Percentiles rank a stretch among this genome's conserved stretches.
Evolutionary conservation across 2,888 invertebrate genomes (phyloP).

Genomic region (Amaurobius ferox): DNA sequence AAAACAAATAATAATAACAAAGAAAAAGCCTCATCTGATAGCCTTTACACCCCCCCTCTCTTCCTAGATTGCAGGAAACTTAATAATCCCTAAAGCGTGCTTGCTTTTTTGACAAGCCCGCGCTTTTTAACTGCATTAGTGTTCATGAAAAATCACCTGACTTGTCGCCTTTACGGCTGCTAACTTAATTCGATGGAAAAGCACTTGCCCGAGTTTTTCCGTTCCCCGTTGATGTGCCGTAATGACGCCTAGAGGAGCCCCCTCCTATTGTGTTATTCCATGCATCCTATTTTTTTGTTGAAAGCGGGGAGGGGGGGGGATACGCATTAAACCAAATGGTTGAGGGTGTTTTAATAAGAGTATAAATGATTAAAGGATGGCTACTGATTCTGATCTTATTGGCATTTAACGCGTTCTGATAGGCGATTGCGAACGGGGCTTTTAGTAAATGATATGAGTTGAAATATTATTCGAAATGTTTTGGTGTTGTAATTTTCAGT

Average conservation of each 20-base stretch:
- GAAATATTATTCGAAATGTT: too few relatives aligned
- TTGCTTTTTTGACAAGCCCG: conserved; percentile 61
- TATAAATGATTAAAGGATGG: not conserved
- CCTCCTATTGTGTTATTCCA: not conserved
- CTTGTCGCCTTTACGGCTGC: conserved; percentile 55
- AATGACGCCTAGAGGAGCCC: too few relatives aligned
- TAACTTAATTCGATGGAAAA: conserved; percentile 71
- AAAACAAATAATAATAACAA: conserved; percentile 68
- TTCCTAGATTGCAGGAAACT: conserved; percentile 42
- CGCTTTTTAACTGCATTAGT: conserved; percentile 68
- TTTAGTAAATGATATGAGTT: too few relatives aligned
- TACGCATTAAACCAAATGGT: conserved; percentile 2
- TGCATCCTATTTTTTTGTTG: not conserved
- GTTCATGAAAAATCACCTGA: conserved; percentile 69
- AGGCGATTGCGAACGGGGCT: not conserved
- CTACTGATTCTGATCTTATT: not conserved
- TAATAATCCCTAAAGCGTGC: conserved; percentile 64
- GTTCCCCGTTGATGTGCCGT: conserved; percentile 22
- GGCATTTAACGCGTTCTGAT: not conserved
- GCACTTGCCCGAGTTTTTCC: conserved; percentile 35
- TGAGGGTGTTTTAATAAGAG: conserved; percentile 16
- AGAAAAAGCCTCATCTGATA: conserved; percentile 46
- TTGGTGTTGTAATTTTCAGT: too few relatives aligned
- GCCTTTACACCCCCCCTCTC: conserved; percentile 5
- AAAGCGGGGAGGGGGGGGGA: not conserved